phyloP scores from a whole-genome alignment of 2,113 vertebrate species.

The Crypturellus undulatus region DNA sequence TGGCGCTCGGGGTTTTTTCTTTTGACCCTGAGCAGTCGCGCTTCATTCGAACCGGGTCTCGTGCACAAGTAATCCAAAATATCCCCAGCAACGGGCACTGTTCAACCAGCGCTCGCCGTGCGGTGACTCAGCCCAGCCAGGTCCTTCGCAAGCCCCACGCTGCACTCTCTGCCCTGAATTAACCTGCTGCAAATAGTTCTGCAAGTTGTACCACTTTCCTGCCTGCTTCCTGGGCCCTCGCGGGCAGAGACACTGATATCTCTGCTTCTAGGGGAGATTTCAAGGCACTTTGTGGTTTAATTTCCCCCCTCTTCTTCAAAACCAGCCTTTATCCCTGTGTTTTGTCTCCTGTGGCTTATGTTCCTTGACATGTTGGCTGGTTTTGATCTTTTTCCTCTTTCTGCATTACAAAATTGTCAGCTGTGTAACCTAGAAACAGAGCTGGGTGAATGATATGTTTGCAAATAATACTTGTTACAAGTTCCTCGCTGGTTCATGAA shows the following conservation, averaged over 20 bases:
- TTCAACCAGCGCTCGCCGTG: not conserved
- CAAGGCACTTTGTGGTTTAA: slow-evolving; percentile 22
- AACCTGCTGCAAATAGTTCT: not conserved
- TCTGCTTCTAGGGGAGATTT: slow-evolving; percentile 1
- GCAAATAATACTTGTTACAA: slow-evolving; percentile 67
- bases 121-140: rapidly evolving
- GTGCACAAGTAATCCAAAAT: not conserved
- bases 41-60: not conserved
- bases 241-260: not conserved
- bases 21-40: not conserved
- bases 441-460: slow-evolving; percentile 59
- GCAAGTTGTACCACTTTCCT: not conserved
- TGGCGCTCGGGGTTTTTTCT: not conserved
- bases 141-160: rapidly evolving
- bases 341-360: slow-evolving; percentile 69
- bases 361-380: slow-evolving; percentile 69
- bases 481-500: slow-evolving; percentile 21
- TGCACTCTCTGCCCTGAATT: rapidly evolving
- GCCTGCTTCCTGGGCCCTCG: not conserved
- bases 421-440: slow-evolving; percentile 64
- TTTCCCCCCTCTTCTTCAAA: slow-evolving; percentile 55
- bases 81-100: rapidly evolving
- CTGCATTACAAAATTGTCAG: slow-evolving; percentile 65
- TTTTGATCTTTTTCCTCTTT: slow-evolving; percentile 72
- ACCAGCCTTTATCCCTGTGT: not conserved